Base-by-base conservation (phyloP, 2,113 vertebrate species). In the Cyprinodon brontotheroides region DNA sequence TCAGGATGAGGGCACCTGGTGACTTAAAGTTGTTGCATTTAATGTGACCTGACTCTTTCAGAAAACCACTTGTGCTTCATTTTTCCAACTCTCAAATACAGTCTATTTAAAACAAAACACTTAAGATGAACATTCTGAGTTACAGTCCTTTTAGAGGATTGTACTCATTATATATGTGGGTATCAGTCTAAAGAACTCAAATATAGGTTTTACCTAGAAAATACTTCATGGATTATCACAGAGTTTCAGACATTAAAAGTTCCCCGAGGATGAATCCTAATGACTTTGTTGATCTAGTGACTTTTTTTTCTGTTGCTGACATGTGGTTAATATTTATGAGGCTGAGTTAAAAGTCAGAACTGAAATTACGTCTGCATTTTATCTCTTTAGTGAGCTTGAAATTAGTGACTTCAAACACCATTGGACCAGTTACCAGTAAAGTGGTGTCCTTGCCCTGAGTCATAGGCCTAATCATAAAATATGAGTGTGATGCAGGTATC, bases 11-110 rank as follows among this genome's bases (percentile, higher is more conserved):
- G 61, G 5, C 61, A 83, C 36, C 57, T 61, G 47, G 37, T 74
- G 59, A 70, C 65, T 83, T 68, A 36, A 77, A 68, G 79, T 70
- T 72, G 53, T 66, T 73, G 60, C 59, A 1, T n/a, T 57, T 74
- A 74, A 78, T 80, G 36, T 74, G 67, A 47, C 59, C 41, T 63
- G 48, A 61, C 37, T 74, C 47, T 63, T 48, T 67, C 22, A 61
- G 72, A 64, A 29, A 82, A 78, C 45, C 71, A 14, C 37, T 13
- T 57, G 50, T 6, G 9, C 3, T 5, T 4, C 4, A 6, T 40
- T 41, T 1, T 0, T 77, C 14, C 11, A 5, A 14, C 20, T 6
- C 3, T 6, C 3, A 57, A 39, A 64, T 59, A 12, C n/a, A 79
- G 4, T 71, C 57, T 60, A 17, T 72, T 69, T 48, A 45, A 61